Evolutionary conservation across 2,113 vertebrate genomes (phyloP).

Genomic region (Hippocampus guttulatus): DNA sequence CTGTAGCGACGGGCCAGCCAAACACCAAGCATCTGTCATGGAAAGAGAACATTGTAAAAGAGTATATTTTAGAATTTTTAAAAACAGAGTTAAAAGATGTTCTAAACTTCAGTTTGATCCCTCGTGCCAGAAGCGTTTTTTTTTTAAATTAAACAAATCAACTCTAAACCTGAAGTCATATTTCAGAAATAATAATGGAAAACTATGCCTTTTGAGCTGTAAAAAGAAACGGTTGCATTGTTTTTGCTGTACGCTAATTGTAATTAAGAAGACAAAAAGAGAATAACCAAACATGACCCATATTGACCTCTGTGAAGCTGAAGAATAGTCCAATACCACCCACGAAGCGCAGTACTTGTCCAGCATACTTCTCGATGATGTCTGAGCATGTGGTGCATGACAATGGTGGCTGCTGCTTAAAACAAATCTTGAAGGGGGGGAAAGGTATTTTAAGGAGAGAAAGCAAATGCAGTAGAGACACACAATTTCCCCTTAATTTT

Average conservation of each 20-base stretch:
- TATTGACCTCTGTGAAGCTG: slow-evolving; percentile 92
- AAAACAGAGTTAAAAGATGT: neutral
- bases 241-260: neutral
- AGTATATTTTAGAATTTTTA: neutral
- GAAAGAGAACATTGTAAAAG: neutral
- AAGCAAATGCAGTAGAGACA: too few relatives aligned
- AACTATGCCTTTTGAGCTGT: too few relatives aligned
- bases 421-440: slow-evolving; percentile 68
- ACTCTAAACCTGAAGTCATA: too few relatives aligned
- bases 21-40: slow-evolving; percentile 87
- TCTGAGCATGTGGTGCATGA: slow-evolving; percentile 73
- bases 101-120: too few relatives aligned
- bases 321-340: slow-evolving; percentile 95
- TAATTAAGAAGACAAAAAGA: neutral
- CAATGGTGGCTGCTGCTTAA: neutral
- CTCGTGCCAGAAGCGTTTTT: too few relatives aligned
- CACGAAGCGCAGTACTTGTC: slow-evolving; percentile 83
- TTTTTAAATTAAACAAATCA: too few relatives aligned
- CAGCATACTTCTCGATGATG: slow-evolving; percentile 81
- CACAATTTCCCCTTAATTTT: too few relatives aligned
- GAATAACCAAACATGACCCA: neutral
- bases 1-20: slow-evolving; percentile 93
- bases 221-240: neutral
- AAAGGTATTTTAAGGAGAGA: too few relatives aligned
- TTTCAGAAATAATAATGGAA: too few relatives aligned